Evolutionary conservation across 2,888 invertebrate species (phyloP).

Genomic region (Patella ulyssiponensis): DNA sequence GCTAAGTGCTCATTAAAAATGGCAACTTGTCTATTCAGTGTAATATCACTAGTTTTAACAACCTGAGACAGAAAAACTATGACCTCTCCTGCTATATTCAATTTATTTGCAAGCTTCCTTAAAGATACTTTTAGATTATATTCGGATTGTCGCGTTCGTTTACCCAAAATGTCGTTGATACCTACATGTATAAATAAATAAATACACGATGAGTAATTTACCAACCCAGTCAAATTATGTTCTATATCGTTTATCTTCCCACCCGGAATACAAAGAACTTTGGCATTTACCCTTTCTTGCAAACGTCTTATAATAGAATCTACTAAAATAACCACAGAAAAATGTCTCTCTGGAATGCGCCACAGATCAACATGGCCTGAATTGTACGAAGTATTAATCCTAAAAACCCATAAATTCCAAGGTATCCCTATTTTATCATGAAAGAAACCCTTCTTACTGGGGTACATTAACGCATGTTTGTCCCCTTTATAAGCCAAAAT

Average conservation of each 20-base stretch:
- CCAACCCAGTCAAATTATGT: not conserved
- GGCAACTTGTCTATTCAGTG: too few relatives aligned
- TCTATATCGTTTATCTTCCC: not conserved
- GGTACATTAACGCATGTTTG: not conserved
- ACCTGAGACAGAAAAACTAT: too few relatives aligned
- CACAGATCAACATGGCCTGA: not conserved
- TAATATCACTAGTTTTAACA: too few relatives aligned
- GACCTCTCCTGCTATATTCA: too few relatives aligned
- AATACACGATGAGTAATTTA: not conserved
- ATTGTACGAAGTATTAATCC: not conserved
- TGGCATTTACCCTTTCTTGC: not conserved
- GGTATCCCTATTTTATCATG: not conserved
- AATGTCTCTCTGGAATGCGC: not conserved
- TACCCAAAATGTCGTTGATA: not conserved
- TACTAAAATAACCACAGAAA: not conserved
- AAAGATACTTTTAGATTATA: too few relatives aligned
- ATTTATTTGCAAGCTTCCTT: too few relatives aligned
- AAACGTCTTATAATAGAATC: not conserved
- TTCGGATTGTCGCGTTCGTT: too few relatives aligned
- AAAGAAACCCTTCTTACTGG: not conserved
- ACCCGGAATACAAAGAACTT: not conserved
- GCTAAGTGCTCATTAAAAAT: too few relatives aligned
- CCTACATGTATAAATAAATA: not conserved
- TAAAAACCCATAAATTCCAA: not conserved
- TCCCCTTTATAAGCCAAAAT: not conserved